Percentiles rank a stretch among this genome's conserved stretches.
Evolutionary conservation across 1,140 invertebrate genomes (phyloP).

Genomic region (Neotoxoptera formosana): DNA sequence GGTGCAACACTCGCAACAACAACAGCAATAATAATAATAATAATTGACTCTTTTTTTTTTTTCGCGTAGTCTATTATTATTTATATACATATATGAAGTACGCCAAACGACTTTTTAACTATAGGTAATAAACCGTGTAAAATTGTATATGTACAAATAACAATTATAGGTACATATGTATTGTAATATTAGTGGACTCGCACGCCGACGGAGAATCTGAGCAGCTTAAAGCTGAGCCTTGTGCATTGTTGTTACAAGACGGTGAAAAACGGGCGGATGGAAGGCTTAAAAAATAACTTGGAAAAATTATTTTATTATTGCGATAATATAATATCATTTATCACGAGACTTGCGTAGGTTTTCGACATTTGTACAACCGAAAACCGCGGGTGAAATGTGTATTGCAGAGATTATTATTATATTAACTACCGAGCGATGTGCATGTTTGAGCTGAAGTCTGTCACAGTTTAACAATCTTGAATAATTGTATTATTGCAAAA

Average conservation of each 20-base stretch:
- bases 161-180: too few relatives aligned
- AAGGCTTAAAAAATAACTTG: background rate
- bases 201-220: background rate
- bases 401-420: background rate
- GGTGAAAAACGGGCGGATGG: accelerated
- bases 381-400: background rate
- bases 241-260: background rate
- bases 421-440: too few relatives aligned
- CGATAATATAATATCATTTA: background rate
- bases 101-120: background rate
- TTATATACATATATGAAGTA: background rate
- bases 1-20: background rate
- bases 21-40: background rate
- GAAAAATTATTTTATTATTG: background rate
- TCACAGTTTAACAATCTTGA: too few relatives aligned
- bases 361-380: background rate
- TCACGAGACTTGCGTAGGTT: background rate
- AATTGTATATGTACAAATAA: background rate
- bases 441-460: too few relatives aligned
- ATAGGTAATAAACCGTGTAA: background rate
- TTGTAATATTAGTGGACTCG: background rate
- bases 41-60: background rate
- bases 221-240: background rate
- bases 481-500: too few relatives aligned
- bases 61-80: background rate